phyloP scores from a whole-genome alignment of 1,140 invertebrate species.

The Drosophila nigrodunni region DNA sequence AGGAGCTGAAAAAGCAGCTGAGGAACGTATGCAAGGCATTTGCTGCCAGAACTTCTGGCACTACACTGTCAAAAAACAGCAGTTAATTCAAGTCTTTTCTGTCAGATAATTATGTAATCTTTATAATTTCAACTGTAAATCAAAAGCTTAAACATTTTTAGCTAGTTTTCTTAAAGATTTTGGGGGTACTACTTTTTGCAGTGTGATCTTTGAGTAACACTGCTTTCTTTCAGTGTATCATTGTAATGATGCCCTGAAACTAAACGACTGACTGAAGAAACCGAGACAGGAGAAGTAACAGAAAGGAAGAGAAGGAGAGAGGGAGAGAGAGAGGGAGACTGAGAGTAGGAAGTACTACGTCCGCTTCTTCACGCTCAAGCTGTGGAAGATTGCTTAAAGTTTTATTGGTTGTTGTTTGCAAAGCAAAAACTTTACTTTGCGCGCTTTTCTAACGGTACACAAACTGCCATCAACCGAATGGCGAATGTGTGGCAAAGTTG shows the following conservation, averaged over 20 bases:
- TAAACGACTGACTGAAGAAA: slow-evolving; percentile 7
- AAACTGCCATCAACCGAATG: slow-evolving; percentile 37
- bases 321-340: not conserved
- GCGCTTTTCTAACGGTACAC: slow-evolving; percentile 69
- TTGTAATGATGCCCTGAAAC: slow-evolving; percentile 37
- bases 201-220: no score
- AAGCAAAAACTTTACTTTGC: slow-evolving; percentile 82
- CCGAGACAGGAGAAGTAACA: not conserved
- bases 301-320: not conserved
- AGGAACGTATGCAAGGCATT: slow-evolving; percentile 64
- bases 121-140: no score
- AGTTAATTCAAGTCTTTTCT: not conserved
- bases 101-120: not conserved
- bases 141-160: no score
- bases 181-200: no score
- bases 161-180: no score
- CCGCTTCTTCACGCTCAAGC: slow-evolving; percentile 60
- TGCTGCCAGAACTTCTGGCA: slow-evolving; percentile 32
- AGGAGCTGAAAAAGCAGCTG: not conserved
- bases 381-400: slow-evolving; percentile 81
- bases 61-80: not conserved
- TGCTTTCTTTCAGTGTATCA: slow-evolving; percentile 1
- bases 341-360: not conserved
- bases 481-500: slow-evolving; percentile 65
- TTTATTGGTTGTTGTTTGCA: slow-evolving; percentile 83